Conservation (phyloP, 2,113 vertebrate species). For the Ailurus styani region DNA sequence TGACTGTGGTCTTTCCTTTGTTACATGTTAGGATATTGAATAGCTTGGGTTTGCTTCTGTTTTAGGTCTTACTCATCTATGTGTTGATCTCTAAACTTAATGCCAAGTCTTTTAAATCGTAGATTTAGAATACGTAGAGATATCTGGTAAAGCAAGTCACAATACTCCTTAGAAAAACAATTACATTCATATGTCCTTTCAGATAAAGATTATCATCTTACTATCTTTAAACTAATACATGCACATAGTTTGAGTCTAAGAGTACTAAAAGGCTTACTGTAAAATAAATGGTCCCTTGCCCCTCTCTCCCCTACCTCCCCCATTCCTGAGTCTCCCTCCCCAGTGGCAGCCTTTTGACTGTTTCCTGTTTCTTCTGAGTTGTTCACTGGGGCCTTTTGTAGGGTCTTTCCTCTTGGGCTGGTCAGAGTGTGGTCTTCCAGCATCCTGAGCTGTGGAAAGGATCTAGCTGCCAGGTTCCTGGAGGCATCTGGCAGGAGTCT, state of each 20-base stretch:
- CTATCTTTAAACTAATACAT: background rate
- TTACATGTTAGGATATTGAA: background rate
- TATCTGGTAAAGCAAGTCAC: background rate
- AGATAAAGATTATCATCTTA: background rate
- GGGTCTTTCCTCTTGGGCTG: background rate
- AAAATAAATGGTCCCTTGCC: background rate
- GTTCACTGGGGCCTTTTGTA: background rate
- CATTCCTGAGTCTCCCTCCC: background rate
- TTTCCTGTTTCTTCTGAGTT: background rate
- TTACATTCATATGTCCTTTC: background rate
- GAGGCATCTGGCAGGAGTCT: background rate
- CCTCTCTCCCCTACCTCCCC: rapidly evolving
- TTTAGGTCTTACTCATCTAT: background rate
- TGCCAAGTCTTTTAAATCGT: background rate
- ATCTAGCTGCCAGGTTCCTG: background rate
- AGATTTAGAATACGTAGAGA: background rate
- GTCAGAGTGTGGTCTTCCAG: background rate
- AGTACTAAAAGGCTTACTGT: background rate
- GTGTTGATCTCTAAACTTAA: background rate
- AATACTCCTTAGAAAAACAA: background rate
- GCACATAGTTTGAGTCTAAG: background rate
- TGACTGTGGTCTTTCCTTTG: background rate
- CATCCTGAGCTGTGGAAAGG: no score
- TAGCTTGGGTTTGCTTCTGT: background rate
- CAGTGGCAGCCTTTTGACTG: background rate